Base-by-base conservation (phyloP, 2,888 invertebrate species). In the Scaeva pyrastri region DNA sequence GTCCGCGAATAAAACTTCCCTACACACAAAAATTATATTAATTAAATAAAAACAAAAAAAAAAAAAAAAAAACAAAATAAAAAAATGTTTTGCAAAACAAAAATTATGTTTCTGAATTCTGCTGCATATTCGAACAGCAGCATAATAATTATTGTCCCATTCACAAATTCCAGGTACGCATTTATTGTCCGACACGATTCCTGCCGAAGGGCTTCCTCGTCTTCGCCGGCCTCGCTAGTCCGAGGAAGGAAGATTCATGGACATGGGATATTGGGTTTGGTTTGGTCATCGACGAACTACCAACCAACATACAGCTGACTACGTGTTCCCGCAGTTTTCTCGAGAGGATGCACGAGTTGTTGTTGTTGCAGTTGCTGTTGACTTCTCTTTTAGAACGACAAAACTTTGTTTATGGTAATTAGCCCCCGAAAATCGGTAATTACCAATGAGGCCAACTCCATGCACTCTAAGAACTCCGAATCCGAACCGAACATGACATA, bases 361-460 rank as follows among this genome's bases (percentile, higher is more conserved):
- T 39, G 26, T 55, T 39, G n/a, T 56, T 48, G 41, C 58, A 19
- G 74, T 55, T 36, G 11, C 11, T 11, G 10, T 16, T 21, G 43
- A 21, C 41, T 23, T 62, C 11, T 62, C 31, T 31, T 48, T 48
- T 31, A 36, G 77, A 68, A 74, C 74, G 82, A 86, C 86, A 82
- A 82, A 81, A 86, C 77, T 78, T 86, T 77, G 86, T 86, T 86
- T 86, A 86, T 86, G 86, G 82, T 86, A 86, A 86, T 86, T 86
- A 86, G 82, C 77, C 86, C 77, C 86, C 86, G 21, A 86, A 86
- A 78, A 82, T 86, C 74, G 82, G 82, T 86, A 86, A 86, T 86
- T 86, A 86, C 86, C 86, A 50, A 76, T 79, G 68, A 66, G 84
- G 70, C 70, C 60, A 71, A 58, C 58, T 68, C 41, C 39, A 21